Evolutionary conservation across 2,113 vertebrate genomes (phyloP).

Genomic region (Sakesphorus luctuosus): DNA sequence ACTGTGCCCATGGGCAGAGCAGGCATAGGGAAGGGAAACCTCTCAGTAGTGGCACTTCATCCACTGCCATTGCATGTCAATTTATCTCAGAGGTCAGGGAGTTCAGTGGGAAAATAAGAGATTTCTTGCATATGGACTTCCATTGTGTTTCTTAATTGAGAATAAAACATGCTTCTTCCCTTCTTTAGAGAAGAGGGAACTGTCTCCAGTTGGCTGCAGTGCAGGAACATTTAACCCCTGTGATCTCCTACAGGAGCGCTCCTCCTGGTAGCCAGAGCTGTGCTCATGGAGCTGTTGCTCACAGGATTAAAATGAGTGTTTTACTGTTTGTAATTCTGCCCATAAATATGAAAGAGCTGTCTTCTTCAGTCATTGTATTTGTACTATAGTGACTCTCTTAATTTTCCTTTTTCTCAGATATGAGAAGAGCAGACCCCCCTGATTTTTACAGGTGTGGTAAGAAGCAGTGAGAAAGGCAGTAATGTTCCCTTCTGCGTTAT

Average conservation of each 20-base stretch:
- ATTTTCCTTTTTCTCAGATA: not conserved
- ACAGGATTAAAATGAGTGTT: not conserved
- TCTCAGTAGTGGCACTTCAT: not conserved
- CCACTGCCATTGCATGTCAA: not conserved
- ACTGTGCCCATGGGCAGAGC: not conserved
- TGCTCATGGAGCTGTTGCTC: not conserved
- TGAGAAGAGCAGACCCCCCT: not conserved
- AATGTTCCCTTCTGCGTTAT: not conserved
- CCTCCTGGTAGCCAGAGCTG: not conserved
- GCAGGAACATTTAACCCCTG: not conserved
- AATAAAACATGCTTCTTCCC: not conserved
- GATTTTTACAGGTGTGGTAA: not conserved
- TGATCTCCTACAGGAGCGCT: not conserved
- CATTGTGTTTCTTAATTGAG: not conserved
- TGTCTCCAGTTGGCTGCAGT: not conserved
- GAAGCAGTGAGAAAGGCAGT: not conserved
- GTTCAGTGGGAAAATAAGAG: not conserved
- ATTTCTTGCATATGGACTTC: not conserved
- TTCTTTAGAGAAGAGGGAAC: not conserved
- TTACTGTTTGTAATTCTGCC: not conserved
- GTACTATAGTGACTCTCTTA: not conserved
- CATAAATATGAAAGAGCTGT: not conserved
- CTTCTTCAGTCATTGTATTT: not conserved
- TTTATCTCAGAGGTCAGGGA: not conserved
- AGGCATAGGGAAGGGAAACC: not conserved